Evolutionary conservation across 2,797 vertebrate species (phyloP).

Genomic region (Chelon labrosus): DNA sequence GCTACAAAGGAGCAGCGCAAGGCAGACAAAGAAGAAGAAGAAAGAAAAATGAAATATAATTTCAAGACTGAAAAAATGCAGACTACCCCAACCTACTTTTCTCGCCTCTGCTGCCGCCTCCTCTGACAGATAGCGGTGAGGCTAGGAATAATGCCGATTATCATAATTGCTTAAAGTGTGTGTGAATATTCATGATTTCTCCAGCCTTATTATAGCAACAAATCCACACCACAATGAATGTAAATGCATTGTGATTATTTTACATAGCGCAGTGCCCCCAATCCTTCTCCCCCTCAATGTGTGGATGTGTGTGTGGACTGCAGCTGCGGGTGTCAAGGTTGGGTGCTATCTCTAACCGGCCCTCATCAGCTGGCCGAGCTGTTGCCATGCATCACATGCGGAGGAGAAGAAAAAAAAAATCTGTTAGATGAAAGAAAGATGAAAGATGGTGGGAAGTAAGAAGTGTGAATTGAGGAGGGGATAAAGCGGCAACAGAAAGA

Average conservation of each 20-base stretch:
- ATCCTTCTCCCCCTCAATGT: constrained; percentile 53
- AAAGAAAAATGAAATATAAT: constrained; percentile 63
- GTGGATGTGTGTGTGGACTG: constrained; percentile 50
- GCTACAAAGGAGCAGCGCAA: constrained; percentile 46
- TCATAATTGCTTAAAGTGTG: constrained; percentile 86
- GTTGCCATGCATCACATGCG: constrained; percentile 67
- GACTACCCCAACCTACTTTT: constrained; percentile 78
- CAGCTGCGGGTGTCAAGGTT: constrained; percentile 81
- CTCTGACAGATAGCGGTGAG: constrained; percentile 75
- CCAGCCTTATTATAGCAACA: constrained; percentile 82
- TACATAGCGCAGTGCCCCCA: constrained; percentile 73
- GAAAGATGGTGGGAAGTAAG: constrained; percentile 10
- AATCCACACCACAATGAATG: constrained; percentile 82
- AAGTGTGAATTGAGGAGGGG: constrained; percentile 15
- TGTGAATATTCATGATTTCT: constrained; percentile 85
- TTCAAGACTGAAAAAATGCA: constrained; percentile 69
- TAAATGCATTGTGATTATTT: constrained; percentile 80
- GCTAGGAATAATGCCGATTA: constrained; percentile 81
- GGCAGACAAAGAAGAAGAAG: constrained; percentile 48
- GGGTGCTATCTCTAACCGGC: constrained; percentile 74
- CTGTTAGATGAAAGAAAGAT: constrained; percentile 13
- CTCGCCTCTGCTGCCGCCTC: constrained; percentile 68
- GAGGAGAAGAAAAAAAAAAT: constrained; percentile 39
- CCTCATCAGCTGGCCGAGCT: constrained; percentile 73
- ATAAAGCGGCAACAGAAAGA: neutral